phyloP scores from a whole-genome alignment of 2,797 vertebrate species.

The Todus mexicanus region DNA sequence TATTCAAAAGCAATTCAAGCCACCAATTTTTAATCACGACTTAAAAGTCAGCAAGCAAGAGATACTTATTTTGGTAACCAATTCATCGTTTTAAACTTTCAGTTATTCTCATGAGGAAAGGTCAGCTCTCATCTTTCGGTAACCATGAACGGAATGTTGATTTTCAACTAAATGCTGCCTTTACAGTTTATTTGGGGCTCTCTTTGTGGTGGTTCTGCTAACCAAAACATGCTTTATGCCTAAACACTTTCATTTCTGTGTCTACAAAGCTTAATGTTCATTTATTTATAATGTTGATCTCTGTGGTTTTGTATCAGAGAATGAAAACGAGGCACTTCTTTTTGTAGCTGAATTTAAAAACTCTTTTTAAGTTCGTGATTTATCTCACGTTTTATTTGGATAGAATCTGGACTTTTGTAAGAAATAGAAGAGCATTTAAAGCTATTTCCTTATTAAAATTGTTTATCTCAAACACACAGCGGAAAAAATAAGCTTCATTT shows the following conservation, averaged over 20 bases:
- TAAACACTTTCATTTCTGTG: background rate
- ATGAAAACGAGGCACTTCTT: background rate
- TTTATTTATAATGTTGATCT: background rate
- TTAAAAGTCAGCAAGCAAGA: slow-evolving; percentile 36
- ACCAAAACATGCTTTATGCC: background rate
- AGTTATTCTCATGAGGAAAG: slow-evolving; percentile 27
- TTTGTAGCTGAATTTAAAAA: background rate
- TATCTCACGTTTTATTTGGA: background rate
- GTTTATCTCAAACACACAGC: background rate
- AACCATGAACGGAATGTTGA: slow-evolving; percentile 29
- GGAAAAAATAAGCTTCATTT: background rate
- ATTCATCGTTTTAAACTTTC: slow-evolving; percentile 20
- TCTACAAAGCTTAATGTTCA: background rate
- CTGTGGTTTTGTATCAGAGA: background rate
- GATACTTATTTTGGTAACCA: slow-evolving; percentile 18
- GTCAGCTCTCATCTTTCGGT: slow-evolving; percentile 8
- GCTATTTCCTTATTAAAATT: background rate
- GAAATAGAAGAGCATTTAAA: background rate
- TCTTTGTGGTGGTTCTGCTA: background rate
- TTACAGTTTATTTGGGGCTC: background rate
- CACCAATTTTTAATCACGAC: background rate
- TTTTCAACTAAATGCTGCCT: background rate
- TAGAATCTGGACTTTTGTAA: background rate
- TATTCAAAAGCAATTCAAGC: background rate
- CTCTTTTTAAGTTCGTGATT: background rate